Base-by-base conservation (phyloP, 92 coral and sea anemone species). In the Chrysogorgia sp. region DNA sequence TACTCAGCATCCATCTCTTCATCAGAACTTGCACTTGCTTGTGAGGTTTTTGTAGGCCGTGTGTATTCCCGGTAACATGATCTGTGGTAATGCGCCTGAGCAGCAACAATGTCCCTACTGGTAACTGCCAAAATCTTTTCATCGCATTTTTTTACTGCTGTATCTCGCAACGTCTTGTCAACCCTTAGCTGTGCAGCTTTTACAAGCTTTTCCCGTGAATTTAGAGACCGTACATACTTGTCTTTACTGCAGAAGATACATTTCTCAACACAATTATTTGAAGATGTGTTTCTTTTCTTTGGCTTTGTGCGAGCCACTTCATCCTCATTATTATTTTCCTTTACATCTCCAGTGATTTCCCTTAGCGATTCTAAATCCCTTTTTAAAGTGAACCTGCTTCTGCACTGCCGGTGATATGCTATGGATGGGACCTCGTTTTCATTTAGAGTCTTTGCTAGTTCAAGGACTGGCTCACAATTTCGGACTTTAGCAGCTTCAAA, bases 11-110 rank as follows among this genome's bases (percentile, higher is more conserved):
- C 68, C n/a, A 60, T 63, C 29, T 58, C 85, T n/a, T n/a, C n/a
- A n/a, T n/a, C n/a, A 17, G 77, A 1, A 7, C 14, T 67, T 45
- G 28, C 68, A 3, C 3, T 31, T n/a, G 33, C 72, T 29, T 29
- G 28, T 24, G 41, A 28, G 12, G 41, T 22, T 56, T 68, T 37
- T 21, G 17, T 26, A 30, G 84, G 85, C 50, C 85, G 62, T 1
- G 89, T 88, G 70, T 82, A 85, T 19, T 82, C 82, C 13, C 85
- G 56, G 65, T 88, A 88, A 32, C 92, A 88, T 9, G 89, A 69
- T 50, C 63, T 85, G 68, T 88, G 92, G 55, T 88, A 85, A 48
- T 83, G 80, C 24, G 89, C 89, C 75, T 88, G 89, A 7, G 87
- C 89, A 10, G 89, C 89, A 13, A 88, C 89, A 43, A 85, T 40